These are phyloP conservation scores for Drosophila prolongata DNA, from an alignment of 2,888 invertebrate genomes.

Conservation along the genomic window DNA sequence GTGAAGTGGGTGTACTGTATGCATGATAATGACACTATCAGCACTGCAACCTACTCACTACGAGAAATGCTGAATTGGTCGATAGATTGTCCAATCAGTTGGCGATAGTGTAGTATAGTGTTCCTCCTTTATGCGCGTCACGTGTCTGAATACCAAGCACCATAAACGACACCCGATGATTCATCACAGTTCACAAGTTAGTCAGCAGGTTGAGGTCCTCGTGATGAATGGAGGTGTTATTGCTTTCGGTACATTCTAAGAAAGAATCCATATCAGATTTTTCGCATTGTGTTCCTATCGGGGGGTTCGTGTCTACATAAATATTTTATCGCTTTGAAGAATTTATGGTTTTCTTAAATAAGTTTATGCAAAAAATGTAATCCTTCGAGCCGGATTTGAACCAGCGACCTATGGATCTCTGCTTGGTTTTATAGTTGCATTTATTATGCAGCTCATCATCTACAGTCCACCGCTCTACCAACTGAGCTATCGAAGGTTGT, in stretches of 20 bases:
- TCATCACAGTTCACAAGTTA: constrained; percentile 11
- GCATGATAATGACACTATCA: constrained; percentile 11
- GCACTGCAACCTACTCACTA: constrained; percentile 9
- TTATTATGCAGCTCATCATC: constrained; percentile 31
- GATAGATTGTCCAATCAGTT: constrained; percentile 20
- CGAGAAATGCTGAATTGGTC: constrained; percentile 1
- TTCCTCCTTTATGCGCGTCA: constrained; percentile 19
- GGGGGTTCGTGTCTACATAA: too few relatives aligned
- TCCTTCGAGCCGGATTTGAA: constrained; percentile 55
- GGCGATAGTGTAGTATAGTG: neutral
- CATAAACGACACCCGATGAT: constrained; percentile 7
- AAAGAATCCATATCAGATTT: constrained; percentile 14
- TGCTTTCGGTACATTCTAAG: constrained; percentile 13
- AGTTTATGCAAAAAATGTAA: neutral
- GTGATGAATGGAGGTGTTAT: constrained; percentile 4
- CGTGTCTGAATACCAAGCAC: constrained; percentile 26
- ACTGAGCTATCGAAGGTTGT: constrained; percentile 82
- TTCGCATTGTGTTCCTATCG: neutral
- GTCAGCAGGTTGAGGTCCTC: constrained; percentile 5
- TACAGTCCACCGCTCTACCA: constrained; percentile 84
- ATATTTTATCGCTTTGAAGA: too few relatives aligned
- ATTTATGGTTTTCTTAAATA: too few relatives aligned
- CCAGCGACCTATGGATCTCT: constrained; percentile 34
- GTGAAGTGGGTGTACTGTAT: neutral
- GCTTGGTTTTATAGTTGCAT: neutral